Evolutionary conservation across 1,140 invertebrate genomes (phyloP).

Genomic region (Babylonia areolata): DNA sequence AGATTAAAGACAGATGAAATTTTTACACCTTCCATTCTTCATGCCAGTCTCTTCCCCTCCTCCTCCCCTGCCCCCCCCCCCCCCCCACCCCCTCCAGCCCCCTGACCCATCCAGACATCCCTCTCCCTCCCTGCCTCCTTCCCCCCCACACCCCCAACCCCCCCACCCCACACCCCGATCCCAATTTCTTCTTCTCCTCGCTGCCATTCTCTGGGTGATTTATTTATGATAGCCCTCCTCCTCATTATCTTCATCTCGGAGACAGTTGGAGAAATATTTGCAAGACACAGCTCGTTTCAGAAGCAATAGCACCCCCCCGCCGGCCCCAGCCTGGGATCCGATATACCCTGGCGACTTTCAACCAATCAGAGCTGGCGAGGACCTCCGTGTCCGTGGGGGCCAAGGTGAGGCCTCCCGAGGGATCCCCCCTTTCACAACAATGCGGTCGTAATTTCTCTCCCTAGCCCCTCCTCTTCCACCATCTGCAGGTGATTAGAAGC

Average conservation of each 20-base stretch:
- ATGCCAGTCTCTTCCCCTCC: slow-evolving; percentile 7
- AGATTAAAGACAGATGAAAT: slow-evolving; percentile 31
- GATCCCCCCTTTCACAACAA: slow-evolving; percentile 31
- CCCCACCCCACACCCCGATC: not conserved
- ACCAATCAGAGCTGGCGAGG: slow-evolving; percentile 27
- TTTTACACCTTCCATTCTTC: slow-evolving; percentile 31
- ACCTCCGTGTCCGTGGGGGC: slow-evolving; percentile 4
- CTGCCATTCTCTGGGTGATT: slow-evolving; percentile 28
- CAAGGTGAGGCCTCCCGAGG: not conserved
- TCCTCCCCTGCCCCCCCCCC: not conserved
- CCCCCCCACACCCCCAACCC: not conserved
- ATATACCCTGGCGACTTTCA: slow-evolving; percentile 21
- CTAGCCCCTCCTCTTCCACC: not conserved
- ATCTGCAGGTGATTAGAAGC: slow-evolving; percentile 32
- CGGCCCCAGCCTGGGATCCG: not conserved
- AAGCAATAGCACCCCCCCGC: slow-evolving; percentile 12
- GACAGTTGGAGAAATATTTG: slow-evolving; percentile 31
- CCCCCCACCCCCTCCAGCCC: not conserved
- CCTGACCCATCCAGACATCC: not conserved
- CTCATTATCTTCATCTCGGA: slow-evolving; percentile 37
- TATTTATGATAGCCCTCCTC: slow-evolving; percentile 36
- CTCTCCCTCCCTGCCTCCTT: not conserved
- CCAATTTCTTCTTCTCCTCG: not conserved
- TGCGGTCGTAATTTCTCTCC: slow-evolving; percentile 37
- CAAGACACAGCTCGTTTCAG: slow-evolving; percentile 20